Conservation (phyloP, 92 coral and sea anemone genomes). For the Palythoa grandis region DNA sequence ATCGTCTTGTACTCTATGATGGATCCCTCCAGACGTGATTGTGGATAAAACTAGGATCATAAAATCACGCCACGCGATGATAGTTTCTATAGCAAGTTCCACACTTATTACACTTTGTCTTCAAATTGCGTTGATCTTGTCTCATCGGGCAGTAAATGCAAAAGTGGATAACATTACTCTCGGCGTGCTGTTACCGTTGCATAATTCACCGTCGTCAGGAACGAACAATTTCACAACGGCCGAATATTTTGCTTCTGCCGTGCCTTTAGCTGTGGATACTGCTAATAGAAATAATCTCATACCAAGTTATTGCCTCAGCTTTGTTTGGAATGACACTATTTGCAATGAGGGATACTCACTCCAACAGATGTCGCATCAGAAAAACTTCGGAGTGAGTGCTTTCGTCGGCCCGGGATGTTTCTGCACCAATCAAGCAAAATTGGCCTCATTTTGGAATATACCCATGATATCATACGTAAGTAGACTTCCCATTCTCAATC, state of each 20-base stretch:
- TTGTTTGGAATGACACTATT: constrained; percentile 52
- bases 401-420: constrained; percentile 89
- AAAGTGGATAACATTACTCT: constrained; percentile 29
- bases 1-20: not conserved
- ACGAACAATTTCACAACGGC: constrained; percentile 9
- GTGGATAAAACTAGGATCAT: not conserved
- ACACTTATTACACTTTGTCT: constrained; percentile 24
- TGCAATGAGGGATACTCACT: constrained; percentile 50
- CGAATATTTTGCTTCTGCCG: constrained; percentile 64
- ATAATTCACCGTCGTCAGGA: constrained; percentile 11
- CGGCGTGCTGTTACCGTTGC: constrained; percentile 28
- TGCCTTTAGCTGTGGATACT: constrained; percentile 58
- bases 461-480: constrained; percentile 97
- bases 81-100: not conserved
- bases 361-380: constrained; percentile 47
- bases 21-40: not conserved
- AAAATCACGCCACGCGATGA: constrained; percentile 42
- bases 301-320: constrained; percentile 53
- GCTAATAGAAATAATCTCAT: constrained; percentile 55
- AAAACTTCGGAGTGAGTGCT: constrained; percentile 59
- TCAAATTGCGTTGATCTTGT: constrained; percentile 25
- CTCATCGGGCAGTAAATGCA: constrained; percentile 18
- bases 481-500: constrained; percentile 19
- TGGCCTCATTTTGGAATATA: constrained; percentile 74
- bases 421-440: constrained; percentile 74